phyloP scores from a whole-genome alignment of 2,888 invertebrate genomes.

The Mamestra brassicae region DNA sequence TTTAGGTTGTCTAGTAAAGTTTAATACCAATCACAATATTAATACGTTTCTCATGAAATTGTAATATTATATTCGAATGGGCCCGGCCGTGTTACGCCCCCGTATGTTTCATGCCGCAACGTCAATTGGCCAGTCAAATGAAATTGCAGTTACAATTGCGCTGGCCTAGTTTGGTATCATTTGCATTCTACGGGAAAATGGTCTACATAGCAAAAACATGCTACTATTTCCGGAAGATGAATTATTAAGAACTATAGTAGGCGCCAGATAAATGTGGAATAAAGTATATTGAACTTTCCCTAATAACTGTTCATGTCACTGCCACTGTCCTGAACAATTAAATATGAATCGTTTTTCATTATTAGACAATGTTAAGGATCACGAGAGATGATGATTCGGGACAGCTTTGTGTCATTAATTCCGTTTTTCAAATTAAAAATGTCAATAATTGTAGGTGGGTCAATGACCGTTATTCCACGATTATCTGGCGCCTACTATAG shows the following conservation, averaged over 20 bases:
- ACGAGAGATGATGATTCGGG: too few species aligned
- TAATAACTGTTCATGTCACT: too few species aligned
- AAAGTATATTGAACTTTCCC: too few species aligned
- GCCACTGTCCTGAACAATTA: too few species aligned
- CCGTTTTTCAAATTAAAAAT: too few species aligned
- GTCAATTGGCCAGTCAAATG: conserved; percentile 64
- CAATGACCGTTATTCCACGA: too few species aligned
- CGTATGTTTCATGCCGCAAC: conserved; percentile 63
- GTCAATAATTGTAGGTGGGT: too few species aligned
- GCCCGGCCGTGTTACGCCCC: conserved; percentile 8
- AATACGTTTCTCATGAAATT: conserved; percentile 6
- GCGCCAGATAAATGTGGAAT: too few species aligned
- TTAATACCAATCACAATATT: conserved; percentile 13
- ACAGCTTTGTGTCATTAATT: too few species aligned
- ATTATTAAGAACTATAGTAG: not conserved
- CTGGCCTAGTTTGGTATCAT: conserved; percentile 68
- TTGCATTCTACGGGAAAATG: conserved; percentile 51
- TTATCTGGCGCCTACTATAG: too few species aligned
- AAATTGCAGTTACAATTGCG: conserved; percentile 71
- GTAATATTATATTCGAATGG: not conserved
- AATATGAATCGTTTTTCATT: too few species aligned
- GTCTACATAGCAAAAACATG: conserved; percentile 28
- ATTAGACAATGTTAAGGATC: too few species aligned
- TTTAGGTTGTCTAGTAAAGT: conserved; percentile 1
- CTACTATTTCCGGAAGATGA: conserved; percentile 6